phyloP scores from a whole-genome alignment of 2,888 invertebrate species.

The Rugalucina vietnamica region DNA sequence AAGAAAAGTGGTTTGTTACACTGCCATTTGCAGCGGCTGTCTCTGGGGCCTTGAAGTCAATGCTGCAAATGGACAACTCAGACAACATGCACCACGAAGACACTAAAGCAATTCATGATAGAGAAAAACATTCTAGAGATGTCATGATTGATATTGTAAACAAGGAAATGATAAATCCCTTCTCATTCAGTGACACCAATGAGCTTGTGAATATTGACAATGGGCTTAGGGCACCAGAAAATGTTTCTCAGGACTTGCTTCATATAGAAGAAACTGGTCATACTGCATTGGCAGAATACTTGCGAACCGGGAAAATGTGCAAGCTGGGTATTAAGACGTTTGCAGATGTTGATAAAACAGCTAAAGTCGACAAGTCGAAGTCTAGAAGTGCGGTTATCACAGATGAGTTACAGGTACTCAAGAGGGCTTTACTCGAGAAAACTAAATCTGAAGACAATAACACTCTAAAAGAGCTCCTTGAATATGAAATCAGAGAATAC shows the following conservation, averaged over 20 bases:
- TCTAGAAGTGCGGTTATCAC: not conserved
- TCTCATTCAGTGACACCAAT: not conserved
- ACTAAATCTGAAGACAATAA: not conserved
- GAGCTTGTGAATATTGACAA: not conserved
- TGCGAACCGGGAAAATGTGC: not conserved
- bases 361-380: not conserved
- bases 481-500: not conserved
- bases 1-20: conserved; percentile 12
- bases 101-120: not conserved
- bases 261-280: not conserved
- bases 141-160: not conserved
- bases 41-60: not conserved
- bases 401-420: not conserved
- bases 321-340: not conserved
- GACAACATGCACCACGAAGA: not conserved
- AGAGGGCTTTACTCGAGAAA: not conserved
- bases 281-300: not conserved
- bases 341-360: not conserved
- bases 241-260: not conserved
- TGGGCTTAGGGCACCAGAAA: not conserved
- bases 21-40: conserved; percentile 8
- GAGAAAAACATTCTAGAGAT: not conserved
- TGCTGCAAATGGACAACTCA: not conserved
- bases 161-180: not conserved
- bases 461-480: not conserved